Percentiles rank a stretch among this genome's conserved stretches.
These are phyloP conservation scores for Ectemnius cavifrons DNA, from an alignment of 2,888 invertebrate species.

Conservation along the genomic window DNA sequence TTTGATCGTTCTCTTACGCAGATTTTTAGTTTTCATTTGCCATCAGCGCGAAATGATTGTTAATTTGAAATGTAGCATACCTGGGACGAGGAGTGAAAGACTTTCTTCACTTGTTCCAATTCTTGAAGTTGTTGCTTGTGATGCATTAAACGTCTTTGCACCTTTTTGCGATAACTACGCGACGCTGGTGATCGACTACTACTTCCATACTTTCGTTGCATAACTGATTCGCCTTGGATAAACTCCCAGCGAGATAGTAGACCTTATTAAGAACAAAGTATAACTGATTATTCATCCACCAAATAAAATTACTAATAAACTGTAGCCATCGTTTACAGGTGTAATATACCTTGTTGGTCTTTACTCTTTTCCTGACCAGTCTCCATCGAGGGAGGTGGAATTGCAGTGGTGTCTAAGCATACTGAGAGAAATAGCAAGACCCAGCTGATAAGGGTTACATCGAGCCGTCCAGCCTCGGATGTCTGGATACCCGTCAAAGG, in stretches of 20 bases:
- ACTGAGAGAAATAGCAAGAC: constrained; percentile 86
- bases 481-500: constrained; percentile 76
- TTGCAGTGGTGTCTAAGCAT: constrained; percentile 81
- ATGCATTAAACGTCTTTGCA: constrained; percentile 86
- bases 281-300: not conserved
- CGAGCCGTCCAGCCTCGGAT: constrained; percentile 66
- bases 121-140: constrained; percentile 84
- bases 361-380: constrained; percentile 74
- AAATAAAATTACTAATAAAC: not conserved
- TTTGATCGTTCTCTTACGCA: not conserved
- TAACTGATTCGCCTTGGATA: constrained; percentile 88
- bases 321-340: too few species aligned
- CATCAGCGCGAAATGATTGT: not conserved
- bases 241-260: constrained; percentile 89
- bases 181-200: constrained; percentile 75
- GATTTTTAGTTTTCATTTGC: not conserved
- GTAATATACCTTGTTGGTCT: constrained; percentile 69
- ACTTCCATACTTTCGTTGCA: constrained; percentile 78
- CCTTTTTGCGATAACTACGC: constrained; percentile 82
- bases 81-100: constrained; percentile 80
- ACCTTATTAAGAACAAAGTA: constrained; percentile 56
- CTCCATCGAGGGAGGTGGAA: constrained; percentile 64
- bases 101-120: constrained; percentile 83
- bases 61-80: constrained; percentile 63
- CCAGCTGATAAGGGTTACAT: constrained; percentile 83